A percentile compares a stretch with the other conserved stretches of the same genome.
Evolutionary conservation across 2,888 invertebrate species (phyloP).

Genomic region (Cryptophagus acutangulus): DNA sequence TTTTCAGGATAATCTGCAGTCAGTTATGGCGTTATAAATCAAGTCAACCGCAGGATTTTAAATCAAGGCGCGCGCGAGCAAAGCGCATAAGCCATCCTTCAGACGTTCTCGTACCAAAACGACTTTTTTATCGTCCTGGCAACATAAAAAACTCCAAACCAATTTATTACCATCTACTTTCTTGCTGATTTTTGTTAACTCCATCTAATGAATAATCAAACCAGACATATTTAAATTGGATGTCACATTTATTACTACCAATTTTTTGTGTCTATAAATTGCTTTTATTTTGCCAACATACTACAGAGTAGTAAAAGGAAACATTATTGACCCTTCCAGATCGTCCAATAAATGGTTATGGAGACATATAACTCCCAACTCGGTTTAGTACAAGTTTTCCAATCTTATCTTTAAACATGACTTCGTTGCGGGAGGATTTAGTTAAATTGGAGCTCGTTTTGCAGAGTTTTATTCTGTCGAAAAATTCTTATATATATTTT

Average conservation of each 20-base stretch:
- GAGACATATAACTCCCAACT: slow-evolving; percentile 38
- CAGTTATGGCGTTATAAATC: slow-evolving; percentile 39
- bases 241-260: background rate
- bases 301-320: slow-evolving; percentile 8
- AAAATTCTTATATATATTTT: too few species aligned
- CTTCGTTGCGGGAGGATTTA: slow-evolving; percentile 48
- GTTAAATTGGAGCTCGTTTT: slow-evolving; percentile 47
- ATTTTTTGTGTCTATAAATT: background rate
- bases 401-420: slow-evolving; percentile 52
- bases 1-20: slow-evolving; percentile 38
- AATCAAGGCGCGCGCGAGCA: slow-evolving; percentile 28
- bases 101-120: slow-evolving; percentile 25
- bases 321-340: slow-evolving; percentile 42
- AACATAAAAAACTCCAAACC: slow-evolving; percentile 7
- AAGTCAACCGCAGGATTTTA: slow-evolving; percentile 31
- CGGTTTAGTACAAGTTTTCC: slow-evolving; percentile 53
- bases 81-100: slow-evolving; percentile 39
- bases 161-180: slow-evolving; percentile 11
- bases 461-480: slow-evolving; percentile 34
- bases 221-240: too few species aligned
- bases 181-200: background rate
- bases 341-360: slow-evolving; percentile 43
- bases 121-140: slow-evolving; percentile 15
- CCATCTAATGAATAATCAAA: background rate
- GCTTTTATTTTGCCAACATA: background rate